These are phyloP conservation scores for Corvus moneduloides DNA, from an alignment of 2,113 vertebrate genomes.

Conservation along the genomic window DNA sequence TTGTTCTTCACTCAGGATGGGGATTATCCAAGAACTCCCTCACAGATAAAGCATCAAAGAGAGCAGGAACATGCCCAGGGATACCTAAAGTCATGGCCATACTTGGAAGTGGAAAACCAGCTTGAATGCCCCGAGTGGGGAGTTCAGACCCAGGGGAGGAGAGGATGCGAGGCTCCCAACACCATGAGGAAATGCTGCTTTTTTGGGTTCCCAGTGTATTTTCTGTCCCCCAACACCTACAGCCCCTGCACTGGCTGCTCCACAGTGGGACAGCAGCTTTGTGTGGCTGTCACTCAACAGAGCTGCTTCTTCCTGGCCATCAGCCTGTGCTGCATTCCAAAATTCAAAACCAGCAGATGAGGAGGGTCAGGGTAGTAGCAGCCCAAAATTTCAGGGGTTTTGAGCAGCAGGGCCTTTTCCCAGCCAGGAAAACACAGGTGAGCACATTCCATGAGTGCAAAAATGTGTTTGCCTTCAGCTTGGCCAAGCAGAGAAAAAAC, in stretches of 20 bases:
- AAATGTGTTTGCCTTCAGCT: background rate
- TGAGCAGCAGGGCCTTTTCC: background rate
- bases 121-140: fast-evolving
- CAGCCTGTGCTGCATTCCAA: background rate
- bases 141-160: background rate
- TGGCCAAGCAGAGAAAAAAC: background rate
- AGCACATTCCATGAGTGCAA: background rate
- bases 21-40: background rate
- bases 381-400: background rate
- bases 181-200: background rate
- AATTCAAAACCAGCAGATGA: background rate
- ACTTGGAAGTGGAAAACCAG: background rate
- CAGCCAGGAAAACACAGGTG: background rate
- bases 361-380: background rate
- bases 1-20: background rate
- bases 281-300: background rate
- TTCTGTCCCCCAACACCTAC: background rate
- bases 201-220: background rate
- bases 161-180: background rate
- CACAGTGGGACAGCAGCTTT: background rate
- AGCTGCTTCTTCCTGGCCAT: background rate
- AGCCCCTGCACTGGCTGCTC: background rate
- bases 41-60: background rate
- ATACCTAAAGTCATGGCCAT: background rate
- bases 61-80: background rate